Base-by-base conservation (phyloP, 1,140 invertebrate species). In the Philopotamus ludificatus region DNA sequence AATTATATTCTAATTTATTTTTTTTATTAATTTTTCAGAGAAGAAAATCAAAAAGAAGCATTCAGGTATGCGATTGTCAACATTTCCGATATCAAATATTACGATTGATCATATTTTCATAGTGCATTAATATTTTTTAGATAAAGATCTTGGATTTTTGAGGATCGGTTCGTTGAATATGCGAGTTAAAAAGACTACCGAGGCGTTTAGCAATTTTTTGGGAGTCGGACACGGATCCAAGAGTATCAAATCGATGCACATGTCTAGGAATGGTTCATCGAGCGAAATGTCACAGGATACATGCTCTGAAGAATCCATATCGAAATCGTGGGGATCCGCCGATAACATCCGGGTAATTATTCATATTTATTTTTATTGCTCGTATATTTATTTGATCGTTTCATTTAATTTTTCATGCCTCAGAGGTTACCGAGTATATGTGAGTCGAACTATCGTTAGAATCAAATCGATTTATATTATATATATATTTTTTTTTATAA, bases 151-250 rank as follows among this genome's bases (percentile, higher is more conserved):
- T 79, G 86, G 91, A 73, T 94, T 95, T 78, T 85, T 94, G 66
- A 85, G 92, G 71, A 94, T 95, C 81, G 92, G 93, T 70, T 95
- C 93, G 7, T 79, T 95, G 74, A 94, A 94, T 80, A 91, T 94
- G 39, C 85, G 92, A 73, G 92, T 94, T 72, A 94, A 94, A 81
- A 92, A 91, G 76, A 94, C 92, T 21, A 93, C 91, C 44, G 91
- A 93, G 74, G 90, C 91, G 1, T 92, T 93, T 81, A 93, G 91
- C 78, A 91, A 92, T 73, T 92, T 93, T 74, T 81, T 93, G 69
- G 90, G 90, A 67, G 89, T 90, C 67, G 87, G 89, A 9, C 82
- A 78, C 72, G 78, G 78, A 54, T 82, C 81, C 51, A 73, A 77
- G 64, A 79, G 81, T 26, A 78, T 76, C 1, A 65, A 65, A 59